Conservation (phyloP, 2,888 invertebrate species). For the Acrobasis suavella region DNA sequence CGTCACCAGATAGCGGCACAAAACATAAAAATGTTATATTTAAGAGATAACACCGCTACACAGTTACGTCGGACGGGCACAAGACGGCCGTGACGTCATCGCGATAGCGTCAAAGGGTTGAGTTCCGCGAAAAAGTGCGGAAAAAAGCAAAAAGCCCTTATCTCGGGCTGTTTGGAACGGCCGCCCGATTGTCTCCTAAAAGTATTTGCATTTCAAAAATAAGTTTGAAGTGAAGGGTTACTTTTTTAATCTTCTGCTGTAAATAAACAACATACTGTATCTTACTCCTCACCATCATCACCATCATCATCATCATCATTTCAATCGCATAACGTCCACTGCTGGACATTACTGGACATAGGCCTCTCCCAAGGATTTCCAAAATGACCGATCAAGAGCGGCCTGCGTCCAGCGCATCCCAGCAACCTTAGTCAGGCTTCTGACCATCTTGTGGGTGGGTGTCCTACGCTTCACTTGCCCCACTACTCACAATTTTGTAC, state of each 20-base stretch:
- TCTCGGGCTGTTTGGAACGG: constrained; percentile 41
- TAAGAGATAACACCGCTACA: constrained; percentile 33
- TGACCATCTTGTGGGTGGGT: too few species aligned
- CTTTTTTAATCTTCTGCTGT: background rate
- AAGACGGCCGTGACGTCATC: constrained; percentile 68
- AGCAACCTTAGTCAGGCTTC: too few species aligned
- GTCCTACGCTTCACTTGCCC: too few species aligned
- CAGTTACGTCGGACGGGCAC: constrained; percentile 54
- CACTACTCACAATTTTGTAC: too few species aligned
- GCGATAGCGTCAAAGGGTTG: constrained; percentile 77
- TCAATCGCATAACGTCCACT: too few species aligned
- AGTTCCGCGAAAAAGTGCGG: constrained; percentile 62
- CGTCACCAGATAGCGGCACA: constrained; percentile 22
- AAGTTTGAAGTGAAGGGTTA: background rate
- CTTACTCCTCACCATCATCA: too few species aligned
- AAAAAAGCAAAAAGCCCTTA: constrained; percentile 53
- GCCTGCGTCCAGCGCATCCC: too few species aligned
- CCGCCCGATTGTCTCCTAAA: constrained; percentile 42
- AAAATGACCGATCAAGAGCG: too few species aligned
- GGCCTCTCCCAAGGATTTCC: too few species aligned
- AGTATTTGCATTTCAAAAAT: constrained; percentile 19
- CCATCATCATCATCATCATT: too few species aligned
- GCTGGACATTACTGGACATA: too few species aligned
- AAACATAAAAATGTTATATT: constrained; percentile 29
- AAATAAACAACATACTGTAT: too few species aligned